A percentile compares a stretch with the other conserved stretches of the same genome.
Evolutionary conservation across 2,888 invertebrate genomes (phyloP).

Genomic region (Leptodirus hochenwartii): DNA sequence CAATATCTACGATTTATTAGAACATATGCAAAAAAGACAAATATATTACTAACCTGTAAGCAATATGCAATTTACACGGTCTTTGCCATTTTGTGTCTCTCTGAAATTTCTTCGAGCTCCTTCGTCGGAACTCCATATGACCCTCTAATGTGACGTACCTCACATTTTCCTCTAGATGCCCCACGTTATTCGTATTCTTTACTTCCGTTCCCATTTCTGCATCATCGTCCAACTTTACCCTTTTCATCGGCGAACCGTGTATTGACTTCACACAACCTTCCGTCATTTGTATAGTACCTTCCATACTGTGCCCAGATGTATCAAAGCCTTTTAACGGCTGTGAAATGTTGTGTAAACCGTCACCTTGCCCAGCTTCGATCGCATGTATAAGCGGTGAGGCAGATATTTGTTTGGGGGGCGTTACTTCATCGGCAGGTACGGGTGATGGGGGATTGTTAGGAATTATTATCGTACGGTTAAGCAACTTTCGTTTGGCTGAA

Average conservation of each 20-base stretch:
- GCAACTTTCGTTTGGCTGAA: slow-evolving; percentile 2
- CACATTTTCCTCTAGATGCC: no score
- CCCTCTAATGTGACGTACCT: slow-evolving; percentile 20
- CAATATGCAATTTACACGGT: slow-evolving; percentile 42
- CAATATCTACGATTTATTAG: no score
- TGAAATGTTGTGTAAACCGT: slow-evolving; percentile 18
- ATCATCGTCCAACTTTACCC: slow-evolving; percentile 11
- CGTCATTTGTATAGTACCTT: no score
- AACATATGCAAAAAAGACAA: no score
- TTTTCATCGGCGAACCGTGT: slow-evolving; percentile 21
- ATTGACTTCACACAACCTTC: no score
- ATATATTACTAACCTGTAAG: no score
- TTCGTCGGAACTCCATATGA: slow-evolving; percentile 21
- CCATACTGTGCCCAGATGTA: no score
- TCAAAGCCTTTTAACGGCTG: no score
- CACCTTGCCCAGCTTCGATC: slow-evolving; percentile 18
- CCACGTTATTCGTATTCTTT: no score
- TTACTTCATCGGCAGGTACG: slow-evolving; percentile 11
- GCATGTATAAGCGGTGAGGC: slow-evolving; percentile 7
- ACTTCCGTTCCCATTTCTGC: slow-evolving; percentile 4
- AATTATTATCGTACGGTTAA: neutral
- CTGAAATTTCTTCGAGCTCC: slow-evolving; percentile 24
- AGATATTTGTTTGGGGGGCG: slow-evolving; percentile 13
- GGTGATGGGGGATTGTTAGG: neutral
- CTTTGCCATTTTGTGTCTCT: slow-evolving; percentile 37